A percentile compares a stretch with the other conserved stretches of the same genome.
These are phyloP conservation scores for Ormyrus nitidulus DNA, from an alignment of 2,888 invertebrate genomes.

Conservation along the genomic window DNA sequence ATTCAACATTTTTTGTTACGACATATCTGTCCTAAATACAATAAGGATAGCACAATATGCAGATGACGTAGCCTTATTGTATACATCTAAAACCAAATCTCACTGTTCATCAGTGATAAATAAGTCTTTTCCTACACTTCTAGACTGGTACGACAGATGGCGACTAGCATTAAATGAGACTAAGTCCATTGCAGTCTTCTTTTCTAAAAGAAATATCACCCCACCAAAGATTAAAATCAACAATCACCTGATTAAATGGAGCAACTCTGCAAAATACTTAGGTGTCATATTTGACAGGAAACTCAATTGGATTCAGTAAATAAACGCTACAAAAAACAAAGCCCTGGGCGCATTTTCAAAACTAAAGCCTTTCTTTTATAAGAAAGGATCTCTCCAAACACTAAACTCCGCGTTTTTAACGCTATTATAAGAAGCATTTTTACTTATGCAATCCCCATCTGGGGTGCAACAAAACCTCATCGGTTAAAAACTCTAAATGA, in stretches of 20 bases:
- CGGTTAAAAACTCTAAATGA: neutral
- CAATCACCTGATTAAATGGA: neutral
- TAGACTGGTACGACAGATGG: neutral
- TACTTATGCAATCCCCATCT: constrained; percentile 38
- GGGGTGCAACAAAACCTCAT: constrained; percentile 6
- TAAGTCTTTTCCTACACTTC: neutral
- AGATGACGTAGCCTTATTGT: constrained; percentile 10
- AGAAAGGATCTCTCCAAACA: neutral
- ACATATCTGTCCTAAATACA: constrained; percentile 5
- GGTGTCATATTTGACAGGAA: constrained; percentile 40
- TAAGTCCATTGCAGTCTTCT: constrained; percentile 22
- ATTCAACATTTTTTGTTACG: constrained; percentile 22
- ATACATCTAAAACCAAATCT: neutral
- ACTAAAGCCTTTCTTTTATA: neutral
- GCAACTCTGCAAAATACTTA: constrained; percentile 34
- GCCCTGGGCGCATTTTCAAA: neutral
- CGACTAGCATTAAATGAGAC: neutral
- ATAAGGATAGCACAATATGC: constrained; percentile 21
- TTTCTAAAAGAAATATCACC: constrained; percentile 10
- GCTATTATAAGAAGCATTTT: constrained; percentile 47
- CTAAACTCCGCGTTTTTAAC: neutral
- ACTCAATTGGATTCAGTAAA: constrained; percentile 31
- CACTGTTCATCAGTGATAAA: neutral
- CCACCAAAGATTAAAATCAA: neutral
- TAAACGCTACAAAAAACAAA: neutral